A percentile compares a stretch with the other conserved stretches of the same genome.
These are phyloP conservation scores for Papilio elwesi DNA, from an alignment of 2,888 invertebrate species.

Conservation along the genomic window DNA sequence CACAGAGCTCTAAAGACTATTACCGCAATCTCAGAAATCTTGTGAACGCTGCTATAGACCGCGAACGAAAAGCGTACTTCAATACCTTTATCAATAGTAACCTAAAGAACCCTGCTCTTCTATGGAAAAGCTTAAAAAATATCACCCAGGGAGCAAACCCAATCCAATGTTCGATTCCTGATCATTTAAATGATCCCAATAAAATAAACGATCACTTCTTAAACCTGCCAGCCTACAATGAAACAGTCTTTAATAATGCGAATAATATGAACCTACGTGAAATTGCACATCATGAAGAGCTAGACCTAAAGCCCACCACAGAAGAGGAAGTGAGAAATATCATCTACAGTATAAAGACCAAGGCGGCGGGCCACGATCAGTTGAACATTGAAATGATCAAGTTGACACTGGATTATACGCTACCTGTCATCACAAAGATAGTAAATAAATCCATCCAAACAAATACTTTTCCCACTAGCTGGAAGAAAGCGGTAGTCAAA, in stretches of 20 bases:
- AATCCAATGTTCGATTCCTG: not conserved
- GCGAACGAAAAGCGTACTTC: slow-evolving; percentile 10
- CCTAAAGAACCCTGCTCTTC: not conserved
- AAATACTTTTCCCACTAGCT: not conserved
- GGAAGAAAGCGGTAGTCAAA: no score
- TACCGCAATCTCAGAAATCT: not conserved
- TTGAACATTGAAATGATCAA: not conserved
- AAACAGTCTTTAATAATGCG: no score
- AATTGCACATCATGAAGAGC: not conserved
- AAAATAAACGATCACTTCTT: no score
- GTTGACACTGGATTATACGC: not conserved
- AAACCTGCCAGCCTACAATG: no score
- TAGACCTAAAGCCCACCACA: not conserved
- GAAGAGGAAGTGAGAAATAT: not conserved
- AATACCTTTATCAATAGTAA: slow-evolving; percentile 4
- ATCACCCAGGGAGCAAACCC: not conserved
- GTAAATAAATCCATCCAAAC: not conserved
- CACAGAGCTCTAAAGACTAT: not conserved
- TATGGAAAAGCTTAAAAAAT: not conserved
- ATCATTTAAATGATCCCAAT: slow-evolving; percentile 2
- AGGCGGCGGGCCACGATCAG: not conserved
- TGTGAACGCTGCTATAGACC: not conserved
- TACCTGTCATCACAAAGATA: not conserved
- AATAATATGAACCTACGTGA: not conserved
- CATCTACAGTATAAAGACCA: not conserved